phyloP scores from a whole-genome alignment of 2,113 vertebrate species.

The Psephotus haematonotus region DNA sequence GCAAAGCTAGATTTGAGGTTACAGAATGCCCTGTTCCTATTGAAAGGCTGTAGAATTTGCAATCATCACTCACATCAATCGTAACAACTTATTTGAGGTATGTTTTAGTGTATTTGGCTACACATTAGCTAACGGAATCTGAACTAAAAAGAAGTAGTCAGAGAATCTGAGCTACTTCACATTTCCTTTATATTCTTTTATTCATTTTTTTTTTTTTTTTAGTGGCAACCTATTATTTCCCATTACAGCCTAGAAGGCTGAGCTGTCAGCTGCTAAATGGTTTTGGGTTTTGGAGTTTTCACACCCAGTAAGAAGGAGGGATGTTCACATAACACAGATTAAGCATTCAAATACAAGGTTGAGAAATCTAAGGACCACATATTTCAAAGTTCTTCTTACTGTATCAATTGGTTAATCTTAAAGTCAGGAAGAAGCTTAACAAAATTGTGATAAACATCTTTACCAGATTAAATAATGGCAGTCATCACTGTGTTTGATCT shows the following conservation, averaged over 20 bases:
- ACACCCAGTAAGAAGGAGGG: not conserved
- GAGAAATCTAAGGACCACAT: not conserved
- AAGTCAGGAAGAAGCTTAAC: not conserved
- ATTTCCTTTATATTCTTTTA: not conserved
- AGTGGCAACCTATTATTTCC: not conserved
- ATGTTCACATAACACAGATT: rapidly evolving
- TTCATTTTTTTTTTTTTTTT: not conserved
- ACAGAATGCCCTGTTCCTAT: not conserved
- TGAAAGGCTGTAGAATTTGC: not conserved
- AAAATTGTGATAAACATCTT: not conserved
- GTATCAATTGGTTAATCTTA: not conserved
- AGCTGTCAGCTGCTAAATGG: not conserved
- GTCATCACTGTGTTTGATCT: not conserved
- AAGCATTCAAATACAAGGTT: not conserved
- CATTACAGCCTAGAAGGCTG: not conserved
- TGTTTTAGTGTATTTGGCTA: not conserved
- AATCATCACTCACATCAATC: not conserved
- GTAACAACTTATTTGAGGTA: not conserved
- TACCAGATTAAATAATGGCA: not conserved
- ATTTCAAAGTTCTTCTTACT: not conserved
- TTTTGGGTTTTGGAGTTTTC: not conserved
- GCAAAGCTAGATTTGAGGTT: not conserved
- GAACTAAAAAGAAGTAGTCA: not conserved
- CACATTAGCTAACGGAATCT: not conserved
- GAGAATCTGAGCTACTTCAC: not conserved